phyloP scores from a whole-genome alignment of 2,888 invertebrate genomes.

The Drosophila cracens region DNA sequence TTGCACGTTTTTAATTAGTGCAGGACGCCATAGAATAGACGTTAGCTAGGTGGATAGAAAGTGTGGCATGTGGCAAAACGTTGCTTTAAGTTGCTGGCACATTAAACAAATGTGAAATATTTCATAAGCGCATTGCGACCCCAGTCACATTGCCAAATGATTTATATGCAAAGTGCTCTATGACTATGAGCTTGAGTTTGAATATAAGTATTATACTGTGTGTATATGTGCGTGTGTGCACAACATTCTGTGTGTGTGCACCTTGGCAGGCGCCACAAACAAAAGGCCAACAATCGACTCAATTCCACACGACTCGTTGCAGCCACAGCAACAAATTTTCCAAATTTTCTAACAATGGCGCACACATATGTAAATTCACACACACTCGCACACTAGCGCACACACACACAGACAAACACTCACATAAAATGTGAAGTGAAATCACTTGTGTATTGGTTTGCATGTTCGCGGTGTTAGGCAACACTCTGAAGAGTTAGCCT shows the following conservation, averaged over 20 bases:
- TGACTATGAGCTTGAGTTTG: constrained; percentile 34
- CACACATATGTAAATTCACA: constrained; percentile 8
- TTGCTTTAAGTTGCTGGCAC: constrained; percentile 58
- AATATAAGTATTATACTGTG: constrained; percentile 13
- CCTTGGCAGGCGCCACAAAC: constrained; percentile 50
- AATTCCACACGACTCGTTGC: constrained; percentile 47
- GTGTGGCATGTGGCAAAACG: constrained; percentile 20
- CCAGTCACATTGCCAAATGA: constrained; percentile 70
- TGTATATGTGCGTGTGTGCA: constrained; percentile 6
- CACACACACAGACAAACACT: constrained; percentile 5
- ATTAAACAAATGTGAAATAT: constrained; percentile 68
- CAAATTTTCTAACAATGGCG: constrained; percentile 53
- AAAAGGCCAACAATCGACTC: constrained; percentile 58
- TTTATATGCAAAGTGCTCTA: constrained; percentile 70
- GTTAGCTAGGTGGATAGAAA: background rate
- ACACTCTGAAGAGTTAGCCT: constrained; percentile 7
- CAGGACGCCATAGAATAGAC: constrained; percentile 12
- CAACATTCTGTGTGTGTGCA: constrained; percentile 17
- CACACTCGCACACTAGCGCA: background rate
- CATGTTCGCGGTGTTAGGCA: constrained; percentile 11
- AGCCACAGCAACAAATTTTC: constrained; percentile 53
- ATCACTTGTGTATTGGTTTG: constrained; percentile 49
- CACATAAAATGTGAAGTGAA: constrained; percentile 34
- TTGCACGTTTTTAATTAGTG: constrained; percentile 79
- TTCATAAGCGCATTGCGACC: constrained; percentile 75